Conservation (phyloP, 2,797 vertebrate species). For the Neoniphon sammara region DNA sequence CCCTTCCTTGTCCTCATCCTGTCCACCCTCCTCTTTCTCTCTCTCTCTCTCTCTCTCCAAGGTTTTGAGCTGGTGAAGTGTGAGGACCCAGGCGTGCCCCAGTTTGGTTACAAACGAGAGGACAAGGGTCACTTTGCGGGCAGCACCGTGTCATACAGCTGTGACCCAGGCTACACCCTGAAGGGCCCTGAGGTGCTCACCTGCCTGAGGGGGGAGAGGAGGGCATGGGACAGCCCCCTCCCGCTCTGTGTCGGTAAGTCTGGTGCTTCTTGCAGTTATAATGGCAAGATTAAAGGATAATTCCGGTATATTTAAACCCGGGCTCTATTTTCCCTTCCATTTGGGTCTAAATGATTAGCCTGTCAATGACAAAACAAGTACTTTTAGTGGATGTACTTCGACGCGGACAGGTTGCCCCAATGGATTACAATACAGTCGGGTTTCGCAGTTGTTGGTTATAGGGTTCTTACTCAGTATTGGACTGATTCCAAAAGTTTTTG, state of each 20-base stretch:
- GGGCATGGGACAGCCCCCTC: constrained; percentile 94
- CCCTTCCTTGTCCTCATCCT: neutral
- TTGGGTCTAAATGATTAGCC: too few relatives aligned
- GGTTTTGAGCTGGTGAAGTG: constrained; percentile 98
- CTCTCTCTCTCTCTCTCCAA: constrained; percentile 56
- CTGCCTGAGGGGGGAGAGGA: constrained; percentile 93
- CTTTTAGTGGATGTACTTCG: too few relatives aligned
- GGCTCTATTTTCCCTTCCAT: too few relatives aligned
- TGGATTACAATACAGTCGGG: neutral
- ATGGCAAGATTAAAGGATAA: too few relatives aligned
- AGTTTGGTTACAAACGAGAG: constrained; percentile 93
- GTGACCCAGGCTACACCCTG: constrained; percentile 93
- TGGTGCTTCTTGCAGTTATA: neutral
- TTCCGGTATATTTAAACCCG: too few relatives aligned
- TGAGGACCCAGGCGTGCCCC: constrained; percentile 94
- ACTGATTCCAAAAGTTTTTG: too few relatives aligned
- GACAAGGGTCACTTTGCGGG: constrained; percentile 97
- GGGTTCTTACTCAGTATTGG: too few relatives aligned
- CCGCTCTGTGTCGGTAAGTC: constrained; percentile 93
- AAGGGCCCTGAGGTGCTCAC: constrained; percentile 87
- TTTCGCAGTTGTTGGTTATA: too few relatives aligned
- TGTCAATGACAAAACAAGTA: too few relatives aligned
- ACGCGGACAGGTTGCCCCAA: too few relatives aligned
- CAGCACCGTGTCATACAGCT: constrained; percentile 92
- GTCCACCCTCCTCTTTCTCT: neutral